Conservation (phyloP, 2,113 vertebrate species). For the Falcunculus frontatus region DNA sequence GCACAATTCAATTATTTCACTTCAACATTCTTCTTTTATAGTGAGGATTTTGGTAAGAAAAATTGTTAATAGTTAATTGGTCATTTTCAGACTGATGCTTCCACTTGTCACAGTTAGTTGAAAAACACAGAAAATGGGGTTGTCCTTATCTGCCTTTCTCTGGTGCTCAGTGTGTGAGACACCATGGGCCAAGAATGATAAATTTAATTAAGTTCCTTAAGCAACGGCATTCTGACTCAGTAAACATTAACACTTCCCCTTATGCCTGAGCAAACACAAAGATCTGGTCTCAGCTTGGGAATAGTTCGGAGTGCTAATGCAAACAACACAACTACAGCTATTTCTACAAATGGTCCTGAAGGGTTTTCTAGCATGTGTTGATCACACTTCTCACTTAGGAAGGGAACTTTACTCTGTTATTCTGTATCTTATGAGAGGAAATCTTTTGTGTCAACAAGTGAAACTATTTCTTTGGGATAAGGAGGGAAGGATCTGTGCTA, state of each 20-base stretch:
- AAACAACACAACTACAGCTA: slow-evolving; percentile 47
- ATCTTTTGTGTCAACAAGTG: neutral
- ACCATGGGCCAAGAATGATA: neutral
- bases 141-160: slow-evolving; percentile 5
- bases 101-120: neutral
- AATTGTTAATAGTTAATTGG: neutral
- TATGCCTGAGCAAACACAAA: slow-evolving; percentile 53
- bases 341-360: slow-evolving; percentile 23
- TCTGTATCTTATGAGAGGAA: neutral
- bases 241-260: slow-evolving; percentile 49
- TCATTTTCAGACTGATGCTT: neutral
- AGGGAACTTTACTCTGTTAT: neutral
- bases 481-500: neutral
- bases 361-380: neutral
- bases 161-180: neutral
- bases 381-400: neutral
- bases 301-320: slow-evolving; percentile 56
- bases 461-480: neutral
- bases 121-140: neutral
- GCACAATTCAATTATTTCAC: neutral
- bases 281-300: slow-evolving; percentile 45
- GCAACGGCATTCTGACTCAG: neutral
- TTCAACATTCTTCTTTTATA: neutral
- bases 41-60: neutral
- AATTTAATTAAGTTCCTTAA: slow-evolving; percentile 41